Evolutionary conservation across 2,888 invertebrate species (phyloP).

Genomic region (Pegoplata infirma): DNA sequence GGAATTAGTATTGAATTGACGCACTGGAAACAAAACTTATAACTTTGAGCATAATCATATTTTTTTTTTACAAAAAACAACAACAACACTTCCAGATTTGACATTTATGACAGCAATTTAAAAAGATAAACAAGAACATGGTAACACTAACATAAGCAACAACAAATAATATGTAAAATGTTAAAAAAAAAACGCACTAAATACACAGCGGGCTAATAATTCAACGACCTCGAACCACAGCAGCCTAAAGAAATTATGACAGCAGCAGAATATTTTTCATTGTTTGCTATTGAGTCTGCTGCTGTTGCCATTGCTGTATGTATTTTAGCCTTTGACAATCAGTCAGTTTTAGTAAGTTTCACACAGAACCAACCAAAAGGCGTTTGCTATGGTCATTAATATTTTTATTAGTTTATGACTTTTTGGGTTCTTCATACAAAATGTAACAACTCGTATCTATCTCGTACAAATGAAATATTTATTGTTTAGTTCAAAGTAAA

Average conservation of each 20-base stretch:
- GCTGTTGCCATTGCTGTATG: slow-evolving; percentile 11
- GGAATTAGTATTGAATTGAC: too few species aligned
- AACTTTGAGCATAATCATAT: not conserved
- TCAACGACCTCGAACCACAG: slow-evolving; percentile 68
- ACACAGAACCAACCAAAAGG: slow-evolving; percentile 60
- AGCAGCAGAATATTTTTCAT: slow-evolving; percentile 25
- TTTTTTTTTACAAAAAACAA: not conserved
- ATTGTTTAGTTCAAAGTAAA: slow-evolving; percentile 39
- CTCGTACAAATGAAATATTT: not conserved
- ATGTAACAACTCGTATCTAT: too few species aligned
- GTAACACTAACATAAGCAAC: not conserved
- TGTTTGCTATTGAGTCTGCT: not conserved
- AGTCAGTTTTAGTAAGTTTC: slow-evolving; percentile 23
- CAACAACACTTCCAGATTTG: not conserved
- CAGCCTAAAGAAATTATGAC: slow-evolving; percentile 18
- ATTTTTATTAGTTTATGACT: slow-evolving; percentile 70
- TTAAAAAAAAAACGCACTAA: slow-evolving; percentile 68
- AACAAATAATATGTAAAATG: too few species aligned
- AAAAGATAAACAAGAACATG: slow-evolving; percentile 17
- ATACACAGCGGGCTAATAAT: slow-evolving; percentile 69
- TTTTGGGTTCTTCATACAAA: slow-evolving; percentile 35
- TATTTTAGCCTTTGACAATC: slow-evolving; percentile 1
- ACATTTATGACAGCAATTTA: slow-evolving; percentile 41
- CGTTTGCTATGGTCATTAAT: slow-evolving; percentile 73
- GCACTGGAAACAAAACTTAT: not conserved